phyloP scores from a whole-genome alignment of 2,888 invertebrate genomes.

The Iphiclides podalirius region DNA sequence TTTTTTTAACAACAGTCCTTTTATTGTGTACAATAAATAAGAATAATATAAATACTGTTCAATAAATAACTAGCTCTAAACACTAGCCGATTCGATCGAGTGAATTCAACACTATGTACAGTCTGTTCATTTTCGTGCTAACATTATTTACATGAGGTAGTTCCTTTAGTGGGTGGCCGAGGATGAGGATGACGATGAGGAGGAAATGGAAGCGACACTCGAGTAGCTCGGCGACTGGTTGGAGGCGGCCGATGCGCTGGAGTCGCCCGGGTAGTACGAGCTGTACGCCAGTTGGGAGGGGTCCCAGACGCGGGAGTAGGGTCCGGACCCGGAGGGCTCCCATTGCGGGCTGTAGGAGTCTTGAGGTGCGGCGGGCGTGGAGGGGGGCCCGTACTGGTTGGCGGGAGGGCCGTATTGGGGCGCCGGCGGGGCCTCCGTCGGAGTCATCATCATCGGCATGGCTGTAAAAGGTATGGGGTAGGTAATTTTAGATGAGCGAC shows the following conservation, averaged over 20 bases:
- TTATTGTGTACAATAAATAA: conserved; percentile 74
- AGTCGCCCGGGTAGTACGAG: conserved; percentile 85
- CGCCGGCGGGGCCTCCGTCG: conserved; percentile 80
- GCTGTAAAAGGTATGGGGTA: conserved; percentile 74
- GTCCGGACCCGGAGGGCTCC: conserved; percentile 86
- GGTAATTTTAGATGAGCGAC: no score
- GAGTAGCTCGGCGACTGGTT: conserved; percentile 76
- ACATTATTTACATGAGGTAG: conserved; percentile 54
- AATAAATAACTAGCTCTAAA: conserved; percentile 67
- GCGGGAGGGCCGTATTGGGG: conserved; percentile 86
- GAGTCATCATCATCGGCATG: conserved; percentile 86
- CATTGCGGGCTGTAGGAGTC: conserved; percentile 87
- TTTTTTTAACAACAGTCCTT: conserved; percentile 56
- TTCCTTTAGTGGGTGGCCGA: conserved; percentile 50
- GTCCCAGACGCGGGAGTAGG: conserved; percentile 90
- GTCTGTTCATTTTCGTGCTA: conserved; percentile 24
- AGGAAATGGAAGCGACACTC: conserved; percentile 70
- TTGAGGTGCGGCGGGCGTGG: conserved; percentile 81
- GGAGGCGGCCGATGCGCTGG: conserved; percentile 77
- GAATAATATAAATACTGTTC: conserved; percentile 64
- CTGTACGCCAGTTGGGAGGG: conserved; percentile 85
- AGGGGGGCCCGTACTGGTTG: conserved; percentile 73
- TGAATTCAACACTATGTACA: conserved; percentile 38
- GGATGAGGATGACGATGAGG: conserved; percentile 47
- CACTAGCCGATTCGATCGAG: conserved; percentile 60